Evolutionary conservation across 2,113 vertebrate species (phyloP).

Genomic region (Phainopepla nitens): DNA sequence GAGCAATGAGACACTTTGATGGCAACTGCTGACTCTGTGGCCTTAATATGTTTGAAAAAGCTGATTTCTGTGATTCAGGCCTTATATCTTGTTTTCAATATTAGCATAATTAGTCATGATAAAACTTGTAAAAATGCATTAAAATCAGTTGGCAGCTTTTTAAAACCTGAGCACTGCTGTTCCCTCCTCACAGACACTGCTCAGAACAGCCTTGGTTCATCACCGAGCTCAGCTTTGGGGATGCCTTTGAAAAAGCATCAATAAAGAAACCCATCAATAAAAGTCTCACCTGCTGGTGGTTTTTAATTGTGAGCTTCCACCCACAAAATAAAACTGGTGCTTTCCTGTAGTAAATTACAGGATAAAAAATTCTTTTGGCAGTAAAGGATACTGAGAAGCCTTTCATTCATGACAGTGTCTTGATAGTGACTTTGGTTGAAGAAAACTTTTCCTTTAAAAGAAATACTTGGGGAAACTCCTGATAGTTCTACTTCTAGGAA

Average conservation of each 20-base stretch:
- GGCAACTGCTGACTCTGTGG: neutral
- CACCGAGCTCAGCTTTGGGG: neutral
- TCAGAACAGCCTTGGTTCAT: neutral
- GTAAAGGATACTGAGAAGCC: neutral
- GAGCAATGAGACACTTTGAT: fast-evolving
- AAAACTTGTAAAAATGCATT: neutral
- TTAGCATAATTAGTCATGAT: neutral
- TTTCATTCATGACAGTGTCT: neutral
- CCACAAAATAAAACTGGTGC: neutral
- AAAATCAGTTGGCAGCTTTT: neutral
- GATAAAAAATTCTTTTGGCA: neutral
- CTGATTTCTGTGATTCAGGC: neutral
- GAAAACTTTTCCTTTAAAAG: neutral
- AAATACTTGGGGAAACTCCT: neutral
- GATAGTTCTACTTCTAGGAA: neutral
- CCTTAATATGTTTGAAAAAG: neutral
- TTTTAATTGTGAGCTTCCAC: neutral
- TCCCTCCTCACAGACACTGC: neutral
- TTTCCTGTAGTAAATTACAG: neutral
- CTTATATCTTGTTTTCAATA: neutral
- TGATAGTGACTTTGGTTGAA: neutral
- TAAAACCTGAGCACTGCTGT: neutral
- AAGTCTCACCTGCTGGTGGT: neutral
- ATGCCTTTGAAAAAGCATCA: neutral
- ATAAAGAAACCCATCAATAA: neutral